These are phyloP conservation scores for Pyrrhosoma nymphula DNA, from an alignment of 2,888 invertebrate species.

Conservation along the genomic window DNA sequence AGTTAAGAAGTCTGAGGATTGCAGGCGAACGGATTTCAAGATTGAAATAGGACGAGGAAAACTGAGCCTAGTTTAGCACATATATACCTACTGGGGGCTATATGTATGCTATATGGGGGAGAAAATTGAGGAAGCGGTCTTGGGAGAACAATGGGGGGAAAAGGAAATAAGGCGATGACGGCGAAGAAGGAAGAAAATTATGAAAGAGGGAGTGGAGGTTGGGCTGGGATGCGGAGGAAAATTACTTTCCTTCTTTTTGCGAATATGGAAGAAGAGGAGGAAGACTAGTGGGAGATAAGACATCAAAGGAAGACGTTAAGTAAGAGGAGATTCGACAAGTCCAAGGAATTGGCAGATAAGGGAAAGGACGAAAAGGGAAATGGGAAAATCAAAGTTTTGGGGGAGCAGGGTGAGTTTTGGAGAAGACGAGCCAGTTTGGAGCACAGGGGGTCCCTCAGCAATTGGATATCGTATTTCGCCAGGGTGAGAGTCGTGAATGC, in stretches of 20 bases:
- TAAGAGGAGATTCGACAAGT: slow-evolving; percentile 19
- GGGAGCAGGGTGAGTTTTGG: background rate
- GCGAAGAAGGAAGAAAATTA: background rate
- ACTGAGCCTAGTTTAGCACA: too few relatives aligned
- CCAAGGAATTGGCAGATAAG: background rate
- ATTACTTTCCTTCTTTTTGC: background rate
- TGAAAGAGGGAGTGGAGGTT: background rate
- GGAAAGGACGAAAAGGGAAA: too few relatives aligned
- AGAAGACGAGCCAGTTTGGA: background rate
- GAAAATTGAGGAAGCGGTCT: background rate
- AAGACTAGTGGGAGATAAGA: background rate
- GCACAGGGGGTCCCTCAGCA: background rate
- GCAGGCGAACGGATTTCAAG: too few relatives aligned
- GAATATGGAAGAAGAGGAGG: background rate
- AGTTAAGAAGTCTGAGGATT: too few relatives aligned
- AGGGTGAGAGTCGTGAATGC: too few relatives aligned
- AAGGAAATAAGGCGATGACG: background rate
- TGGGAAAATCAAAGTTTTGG: background rate
- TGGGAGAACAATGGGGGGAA: background rate
- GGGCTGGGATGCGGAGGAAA: background rate
- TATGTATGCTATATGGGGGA: too few relatives aligned
- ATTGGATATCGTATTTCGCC: too few relatives aligned
- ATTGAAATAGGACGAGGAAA: too few relatives aligned
- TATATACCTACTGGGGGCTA: too few relatives aligned
- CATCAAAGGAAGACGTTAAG: background rate